Base-by-base conservation (phyloP, 2,113 vertebrate species). In the Istiophorus platypterus region DNA sequence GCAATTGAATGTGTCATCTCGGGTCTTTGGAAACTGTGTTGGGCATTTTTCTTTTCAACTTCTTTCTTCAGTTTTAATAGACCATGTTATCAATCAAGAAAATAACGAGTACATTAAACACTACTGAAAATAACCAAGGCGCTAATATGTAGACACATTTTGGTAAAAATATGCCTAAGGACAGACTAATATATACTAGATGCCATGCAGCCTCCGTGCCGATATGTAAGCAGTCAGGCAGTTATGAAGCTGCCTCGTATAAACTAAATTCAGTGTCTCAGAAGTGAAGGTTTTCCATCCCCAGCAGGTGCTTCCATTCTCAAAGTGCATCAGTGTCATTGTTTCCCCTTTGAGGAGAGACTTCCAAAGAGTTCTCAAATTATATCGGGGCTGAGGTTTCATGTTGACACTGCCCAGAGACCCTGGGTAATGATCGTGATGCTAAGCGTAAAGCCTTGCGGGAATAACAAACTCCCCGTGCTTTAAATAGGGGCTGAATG, bases 361-460 rank as follows among this genome's bases (percentile, higher is more conserved):
- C 85, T 91, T 93, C 77, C 76, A 88, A 91, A 88, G 85, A 79
- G 87, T 81, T 85, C 87, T 88, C 81, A 87, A 88, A 92, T 92
- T 85, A 91, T 77, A 88, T 58, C 76, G 81, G 76, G 76, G 82
- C 76, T 87, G 85, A 88, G 72, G 81, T 90, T 91, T 94, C 81
- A 67, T 87, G 90, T 92, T 87, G 91, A 85, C 69, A 69, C 79
- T 90, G 90, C 88, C 86, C 88, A 42, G 68, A 92, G 84, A 89
- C 91, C 91, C 91, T 52, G 69, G 76, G 79, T 93, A 92, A 91
- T 93, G 91, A 93, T 94, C 72, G 68, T 49, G 87, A 88, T 88
- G 84, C 78, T 90, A 88, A 92, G 80, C 88, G 83, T 85, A 78
- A 82, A 79, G 74, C 85, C 88, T 83, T 88, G 86, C 45, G 81